Base-by-base conservation (phyloP, 2,113 vertebrate genomes). In the Panurus biarmicus region DNA sequence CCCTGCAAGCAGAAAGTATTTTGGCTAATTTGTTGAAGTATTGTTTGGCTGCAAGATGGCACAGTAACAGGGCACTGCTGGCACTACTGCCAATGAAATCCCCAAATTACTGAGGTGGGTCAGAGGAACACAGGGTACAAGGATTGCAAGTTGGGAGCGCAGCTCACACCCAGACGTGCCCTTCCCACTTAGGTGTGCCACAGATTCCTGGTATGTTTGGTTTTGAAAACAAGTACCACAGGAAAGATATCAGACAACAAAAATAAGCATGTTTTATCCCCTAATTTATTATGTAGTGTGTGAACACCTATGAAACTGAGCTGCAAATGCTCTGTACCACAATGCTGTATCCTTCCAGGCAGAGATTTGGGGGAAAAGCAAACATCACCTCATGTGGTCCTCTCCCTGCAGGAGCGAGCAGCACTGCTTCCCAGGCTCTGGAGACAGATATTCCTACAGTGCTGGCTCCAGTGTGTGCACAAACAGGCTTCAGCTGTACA, bases 11-110 rank as follows among this genome's bases (percentile, higher is more conserved):
- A 85, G 85, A 66, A 96, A 93, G 8, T n/a, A 67, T 65, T 94
- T 79, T 69, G 90, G 88, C 80, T 87, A 38, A 75, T 67, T 95
- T 90, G 93, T 91, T 76, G 65, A 94, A 87, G 38, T 23, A 51
- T 51, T 15, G 21, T 61, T 95, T 82, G 79, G 53, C 58, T 56
- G 35, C 64, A 83, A 94, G 92, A 87, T 72, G 85, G 47, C 89
- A 48, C 57, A 65, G 78, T 75, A 95, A 82, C 23, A 75, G 50
- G 31, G 53, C 87, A 91, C 87, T 53, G 29, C 4, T 56, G 47
- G 44, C 31, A 65, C 36, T 67, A 42, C 47, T 78, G 84, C 82
- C 80, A 89, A 38, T 60, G 80, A 61, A 89, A 74, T 54, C 45
- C 29, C 42, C 58, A 51, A 60, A 72, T 65, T 65, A 36, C 74